Evolutionary conservation across 2,113 vertebrate species (phyloP).

Genomic region (Alectura lathami): DNA sequence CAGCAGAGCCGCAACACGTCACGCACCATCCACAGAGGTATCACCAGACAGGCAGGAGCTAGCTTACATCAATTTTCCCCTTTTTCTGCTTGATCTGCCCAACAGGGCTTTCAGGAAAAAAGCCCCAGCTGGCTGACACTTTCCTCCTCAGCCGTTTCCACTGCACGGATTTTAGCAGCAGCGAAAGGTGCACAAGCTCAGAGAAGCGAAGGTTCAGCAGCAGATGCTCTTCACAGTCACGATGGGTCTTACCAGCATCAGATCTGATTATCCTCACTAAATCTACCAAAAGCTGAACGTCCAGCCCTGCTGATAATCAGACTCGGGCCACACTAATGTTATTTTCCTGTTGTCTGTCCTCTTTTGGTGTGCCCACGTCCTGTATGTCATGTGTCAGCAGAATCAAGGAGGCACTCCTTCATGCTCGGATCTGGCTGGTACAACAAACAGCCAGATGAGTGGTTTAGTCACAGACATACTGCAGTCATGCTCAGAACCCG

Average conservation of each 20-base stretch:
- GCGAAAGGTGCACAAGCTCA: background rate
- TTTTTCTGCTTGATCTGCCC: background rate
- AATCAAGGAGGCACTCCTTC: background rate
- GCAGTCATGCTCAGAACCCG: background rate
- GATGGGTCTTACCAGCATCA: background rate
- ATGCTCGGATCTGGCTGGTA: background rate
- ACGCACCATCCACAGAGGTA: background rate
- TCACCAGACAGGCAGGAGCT: fast-evolving
- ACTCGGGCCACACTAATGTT: background rate
- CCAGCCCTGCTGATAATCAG: background rate
- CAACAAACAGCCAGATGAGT: background rate
- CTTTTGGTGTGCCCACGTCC: background rate
- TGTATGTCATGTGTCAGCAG: fast-evolving
- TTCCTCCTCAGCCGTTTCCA: background rate
- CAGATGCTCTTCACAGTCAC: background rate
- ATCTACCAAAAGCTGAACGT: background rate
- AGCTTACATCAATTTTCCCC: fast-evolving
- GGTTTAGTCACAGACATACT: conserved; percentile 12
- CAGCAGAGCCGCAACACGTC: background rate
- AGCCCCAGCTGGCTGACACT: background rate
- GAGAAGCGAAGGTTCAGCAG: background rate
- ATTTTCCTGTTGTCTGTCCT: background rate
- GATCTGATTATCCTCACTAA: background rate
- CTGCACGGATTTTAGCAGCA: background rate
- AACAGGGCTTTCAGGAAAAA: background rate